Conservation (phyloP, 2,113 vertebrate species). For the Brachionichthys hirsutus region DNA sequence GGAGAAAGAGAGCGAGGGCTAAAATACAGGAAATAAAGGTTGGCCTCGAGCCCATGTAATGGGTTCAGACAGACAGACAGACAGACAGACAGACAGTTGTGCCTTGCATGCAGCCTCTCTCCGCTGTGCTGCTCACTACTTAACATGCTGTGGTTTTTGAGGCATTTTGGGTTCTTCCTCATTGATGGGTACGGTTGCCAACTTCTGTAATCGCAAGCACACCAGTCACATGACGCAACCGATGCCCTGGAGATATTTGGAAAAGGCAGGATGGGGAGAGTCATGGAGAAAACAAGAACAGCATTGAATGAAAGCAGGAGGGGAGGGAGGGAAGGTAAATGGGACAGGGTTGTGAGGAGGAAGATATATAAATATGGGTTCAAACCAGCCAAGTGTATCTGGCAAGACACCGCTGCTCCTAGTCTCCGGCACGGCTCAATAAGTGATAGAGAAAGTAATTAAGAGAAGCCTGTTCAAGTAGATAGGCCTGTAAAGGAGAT, state of each 20-base stretch:
- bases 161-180: slow-evolving; percentile 49
- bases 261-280: slow-evolving; percentile 49
- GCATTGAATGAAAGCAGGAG: slow-evolving; percentile 38
- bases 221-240: slow-evolving; percentile 72
- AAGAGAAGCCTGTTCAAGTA: slow-evolving; percentile 79
- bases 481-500: slow-evolving; percentile 81
- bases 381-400: slow-evolving; percentile 70
- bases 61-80: slow-evolving; percentile 19
- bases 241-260: slow-evolving; percentile 72
- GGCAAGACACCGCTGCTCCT: slow-evolving; percentile 61
- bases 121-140: slow-evolving; percentile 17
- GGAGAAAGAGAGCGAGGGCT: slow-evolving; percentile 12
- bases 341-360: slow-evolving; percentile 57
- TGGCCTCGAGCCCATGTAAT: slow-evolving; percentile 42
- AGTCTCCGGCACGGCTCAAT: slow-evolving; percentile 66
- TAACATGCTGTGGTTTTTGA: slow-evolving; percentile 29
- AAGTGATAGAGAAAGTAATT: slow-evolving; percentile 82
- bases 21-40: slow-evolving; percentile 28
- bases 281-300: slow-evolving; percentile 32
- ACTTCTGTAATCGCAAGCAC: slow-evolving; percentile 64
- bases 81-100: slow-evolving; percentile 11
- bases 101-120: slow-evolving; percentile 10
- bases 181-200: slow-evolving; percentile 49
- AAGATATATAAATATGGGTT: slow-evolving; percentile 64
- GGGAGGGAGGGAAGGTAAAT: slow-evolving; percentile 24